These are phyloP conservation scores for Mactromeris polynyma DNA, from an alignment of 2,888 invertebrate genomes.

Conservation along the genomic window DNA sequence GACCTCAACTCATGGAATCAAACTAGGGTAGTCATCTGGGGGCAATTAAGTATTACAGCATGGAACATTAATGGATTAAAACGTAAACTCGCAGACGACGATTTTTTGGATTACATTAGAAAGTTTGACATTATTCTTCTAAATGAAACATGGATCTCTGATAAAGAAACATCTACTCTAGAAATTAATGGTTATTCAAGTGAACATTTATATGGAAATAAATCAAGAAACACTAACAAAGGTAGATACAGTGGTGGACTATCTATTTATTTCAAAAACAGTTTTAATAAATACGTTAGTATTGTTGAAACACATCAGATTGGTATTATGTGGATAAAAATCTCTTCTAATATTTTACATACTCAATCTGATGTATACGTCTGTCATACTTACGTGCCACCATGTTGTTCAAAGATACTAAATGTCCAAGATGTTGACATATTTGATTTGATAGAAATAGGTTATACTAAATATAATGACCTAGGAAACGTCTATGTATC, in stretches of 20 bases:
- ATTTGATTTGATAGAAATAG: neutral
- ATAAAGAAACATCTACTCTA: neutral
- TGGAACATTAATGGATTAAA: constrained; percentile 27
- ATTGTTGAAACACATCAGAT: constrained; percentile 10
- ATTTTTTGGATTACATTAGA: constrained; percentile 2
- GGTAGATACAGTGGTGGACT: constrained; percentile 23
- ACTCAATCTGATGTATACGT: neutral
- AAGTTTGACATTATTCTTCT: neutral
- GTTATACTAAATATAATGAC: constrained; percentile 13
- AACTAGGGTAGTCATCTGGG: constrained; percentile 4
- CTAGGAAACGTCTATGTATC: constrained; percentile 1
- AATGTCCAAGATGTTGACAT: neutral
- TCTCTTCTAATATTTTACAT: neutral
- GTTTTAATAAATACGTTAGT: neutral
- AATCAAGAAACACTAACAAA: constrained; percentile 11
- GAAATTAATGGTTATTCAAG: constrained; percentile 9
- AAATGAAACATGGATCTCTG: constrained; percentile 20
- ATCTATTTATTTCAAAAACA: constrained; percentile 5
- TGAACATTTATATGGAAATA: constrained; percentile 21
- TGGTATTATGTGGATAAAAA: no score
- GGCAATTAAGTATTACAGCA: neutral
- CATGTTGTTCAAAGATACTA: constrained; percentile 10
- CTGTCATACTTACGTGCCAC: constrained; percentile 14
- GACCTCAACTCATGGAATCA: neutral
- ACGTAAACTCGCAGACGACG: neutral